These are phyloP conservation scores for Zalophus californianus DNA, from an alignment of 2,797 vertebrate genomes.

Conservation along the genomic window DNA sequence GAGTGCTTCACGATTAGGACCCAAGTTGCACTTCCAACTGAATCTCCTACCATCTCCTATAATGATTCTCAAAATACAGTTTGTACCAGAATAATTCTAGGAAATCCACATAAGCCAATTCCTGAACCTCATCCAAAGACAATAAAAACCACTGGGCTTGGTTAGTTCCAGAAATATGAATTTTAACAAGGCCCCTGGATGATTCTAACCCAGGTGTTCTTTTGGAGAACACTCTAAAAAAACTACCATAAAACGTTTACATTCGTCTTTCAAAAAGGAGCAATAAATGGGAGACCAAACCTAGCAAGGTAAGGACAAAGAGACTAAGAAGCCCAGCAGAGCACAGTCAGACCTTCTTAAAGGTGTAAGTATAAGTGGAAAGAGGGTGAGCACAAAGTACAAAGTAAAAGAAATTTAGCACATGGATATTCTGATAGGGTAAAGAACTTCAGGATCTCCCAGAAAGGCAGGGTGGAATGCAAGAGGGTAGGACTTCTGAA, in stretches of 20 bases:
- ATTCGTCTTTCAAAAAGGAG: neutral
- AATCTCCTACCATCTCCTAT: neutral
- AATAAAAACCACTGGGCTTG: neutral
- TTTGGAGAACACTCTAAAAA: neutral
- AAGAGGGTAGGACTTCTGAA: neutral
- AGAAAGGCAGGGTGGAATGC: neutral
- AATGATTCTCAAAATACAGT: neutral
- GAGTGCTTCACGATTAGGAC: neutral
- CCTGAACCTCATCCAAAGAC: neutral
- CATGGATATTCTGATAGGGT: neutral
- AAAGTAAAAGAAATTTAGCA: slow-evolving; percentile 8
- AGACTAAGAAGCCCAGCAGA: neutral
- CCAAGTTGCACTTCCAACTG: neutral
- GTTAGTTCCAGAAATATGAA: neutral
- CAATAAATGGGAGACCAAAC: neutral
- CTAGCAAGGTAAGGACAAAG: neutral
- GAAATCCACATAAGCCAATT: neutral
- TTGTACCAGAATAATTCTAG: neutral
- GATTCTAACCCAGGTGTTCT: neutral
- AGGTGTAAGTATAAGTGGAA: neutral
- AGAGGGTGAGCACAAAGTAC: neutral
- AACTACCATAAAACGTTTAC: neutral
- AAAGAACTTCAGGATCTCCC: neutral
- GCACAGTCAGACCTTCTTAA: neutral
- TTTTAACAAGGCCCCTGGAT: neutral